Evolutionary conservation across 2,797 vertebrate species (phyloP), one percentile per base, ranked within the genome.

Genomic region (Knipowitschia caucasica): DNA sequence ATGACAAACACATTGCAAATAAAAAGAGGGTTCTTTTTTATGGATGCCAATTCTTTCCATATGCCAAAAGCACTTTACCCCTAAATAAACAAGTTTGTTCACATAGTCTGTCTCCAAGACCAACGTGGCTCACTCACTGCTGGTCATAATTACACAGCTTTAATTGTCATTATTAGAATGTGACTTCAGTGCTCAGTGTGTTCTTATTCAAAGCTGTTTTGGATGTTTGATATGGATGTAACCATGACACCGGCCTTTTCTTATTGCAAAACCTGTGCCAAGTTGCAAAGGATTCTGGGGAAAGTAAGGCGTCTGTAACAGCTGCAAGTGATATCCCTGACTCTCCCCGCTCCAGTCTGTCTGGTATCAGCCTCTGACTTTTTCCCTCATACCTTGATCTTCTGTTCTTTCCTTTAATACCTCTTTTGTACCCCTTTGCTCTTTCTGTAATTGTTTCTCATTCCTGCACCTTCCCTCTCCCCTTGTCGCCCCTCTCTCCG

Each of bases 211-310:
- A 60, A 74, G 63, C 50, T 53, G 73, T 76, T 75, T 67, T 75
- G 71, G 63, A 75, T 82, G 81, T 84, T 84, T 79, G 72, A 82
- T 83, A 82, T 71, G 56, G 81, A 78, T 71, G 82, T 84, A 81
- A 86, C 83, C 82, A 83, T 82, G 84, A 79, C 79, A 60, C 82
- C 80, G 34, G 75, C 77, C 79, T 75, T 43, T 62, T 75, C 69
- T 81, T 81, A 81, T 81, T 79, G 73, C 66, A 75, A 69, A 69
- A 60, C 46, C 35, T 17, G 1, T 73, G 76, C 75, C 80, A 81
- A 80, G 79, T 73, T 65, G 82, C 86, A 80, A 59, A 69, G 83
- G 66, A 86, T 86, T 79, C 71, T 88, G 83, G 84, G n/a, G 84
- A 83, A 67, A 59, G 53, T 36, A 64, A 75, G 80, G 62, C 73